phyloP scores from a whole-genome alignment of 2,888 invertebrate species.

The Rosalia funebris region DNA sequence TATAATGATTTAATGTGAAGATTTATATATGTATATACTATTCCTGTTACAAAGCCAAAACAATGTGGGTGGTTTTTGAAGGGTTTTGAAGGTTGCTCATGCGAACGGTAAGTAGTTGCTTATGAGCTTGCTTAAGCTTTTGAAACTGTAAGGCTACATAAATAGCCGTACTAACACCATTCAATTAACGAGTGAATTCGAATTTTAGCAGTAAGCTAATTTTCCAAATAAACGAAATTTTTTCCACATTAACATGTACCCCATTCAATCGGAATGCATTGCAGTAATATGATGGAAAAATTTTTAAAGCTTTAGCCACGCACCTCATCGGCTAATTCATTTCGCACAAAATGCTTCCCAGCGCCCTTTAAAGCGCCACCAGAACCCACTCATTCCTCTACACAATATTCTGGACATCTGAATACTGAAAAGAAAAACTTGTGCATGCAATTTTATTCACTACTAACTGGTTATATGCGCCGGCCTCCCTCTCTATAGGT shows the following conservation, averaged over 20 bases:
- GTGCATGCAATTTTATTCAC: slow-evolving; percentile 57
- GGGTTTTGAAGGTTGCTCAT: slow-evolving; percentile 31
- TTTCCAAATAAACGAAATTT: too few relatives aligned
- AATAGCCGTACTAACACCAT: too few relatives aligned
- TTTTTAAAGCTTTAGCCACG: too few relatives aligned
- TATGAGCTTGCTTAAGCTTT: slow-evolving; percentile 10
- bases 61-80: slow-evolving; percentile 35
- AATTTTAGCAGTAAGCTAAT: too few relatives aligned
- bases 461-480: slow-evolving; percentile 60
- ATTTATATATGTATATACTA: too few relatives aligned
- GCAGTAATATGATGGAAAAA: too few relatives aligned
- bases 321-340: slow-evolving; percentile 50
- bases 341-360: slow-evolving; percentile 42
- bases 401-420: slow-evolving; percentile 52
- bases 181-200: too few relatives aligned
- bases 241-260: too few relatives aligned
- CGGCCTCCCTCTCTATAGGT: slow-evolving; percentile 88
- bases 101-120: slow-evolving; percentile 37
- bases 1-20: too few relatives aligned
- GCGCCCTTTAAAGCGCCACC: slow-evolving; percentile 24
- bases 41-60: slow-evolving; percentile 11
- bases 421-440: slow-evolving; percentile 44
- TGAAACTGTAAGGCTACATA: background rate
- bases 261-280: too few relatives aligned
- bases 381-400: slow-evolving; percentile 42